phyloP scores from a whole-genome alignment of 2,797 vertebrate species.

The Amblyopsis hoosieri region DNA sequence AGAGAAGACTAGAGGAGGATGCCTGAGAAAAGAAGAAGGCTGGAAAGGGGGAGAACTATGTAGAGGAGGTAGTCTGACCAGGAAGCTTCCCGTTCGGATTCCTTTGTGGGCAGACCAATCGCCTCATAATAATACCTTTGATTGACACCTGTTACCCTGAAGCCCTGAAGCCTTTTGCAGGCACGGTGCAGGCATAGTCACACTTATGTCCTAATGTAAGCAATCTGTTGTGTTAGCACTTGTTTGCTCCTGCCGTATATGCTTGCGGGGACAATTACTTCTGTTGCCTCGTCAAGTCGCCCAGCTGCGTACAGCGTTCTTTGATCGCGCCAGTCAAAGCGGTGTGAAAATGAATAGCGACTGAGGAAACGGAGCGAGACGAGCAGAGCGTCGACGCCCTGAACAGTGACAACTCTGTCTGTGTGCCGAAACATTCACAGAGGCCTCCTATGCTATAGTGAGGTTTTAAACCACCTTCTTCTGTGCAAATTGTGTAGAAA shows the following conservation, averaged over 20 bases:
- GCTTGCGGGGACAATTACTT: conserved; percentile 15
- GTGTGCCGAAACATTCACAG: no score
- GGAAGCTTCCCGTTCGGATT: no score
- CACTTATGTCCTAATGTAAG: conserved; percentile 14
- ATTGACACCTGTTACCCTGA: no score
- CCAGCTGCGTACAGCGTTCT: conserved; percentile 24
- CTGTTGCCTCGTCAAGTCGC: conserved; percentile 9
- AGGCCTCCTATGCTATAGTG: no score
- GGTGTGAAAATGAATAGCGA: conserved; percentile 4
- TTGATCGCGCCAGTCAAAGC: background rate
- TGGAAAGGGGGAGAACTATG: background rate
- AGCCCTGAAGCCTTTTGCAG: no score
- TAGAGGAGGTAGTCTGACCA: background rate
- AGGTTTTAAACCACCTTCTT: no score
- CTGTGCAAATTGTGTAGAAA: no score
- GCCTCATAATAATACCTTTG: no score
- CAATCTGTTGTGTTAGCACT: conserved; percentile 7
- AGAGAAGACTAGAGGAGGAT: conserved; percentile 1
- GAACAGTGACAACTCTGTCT: no score
- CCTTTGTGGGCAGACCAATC: no score
- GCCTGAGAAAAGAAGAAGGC: background rate
- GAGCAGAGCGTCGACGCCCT: background rate
- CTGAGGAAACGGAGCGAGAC: background rate
- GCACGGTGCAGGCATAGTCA: background rate
- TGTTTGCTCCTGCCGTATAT: conserved; percentile 10